A percentile compares a stretch with the other conserved stretches of the same genome.
phyloP scores from a whole-genome alignment of 2,888 invertebrate genomes.

The Coleophora flavipennella region DNA sequence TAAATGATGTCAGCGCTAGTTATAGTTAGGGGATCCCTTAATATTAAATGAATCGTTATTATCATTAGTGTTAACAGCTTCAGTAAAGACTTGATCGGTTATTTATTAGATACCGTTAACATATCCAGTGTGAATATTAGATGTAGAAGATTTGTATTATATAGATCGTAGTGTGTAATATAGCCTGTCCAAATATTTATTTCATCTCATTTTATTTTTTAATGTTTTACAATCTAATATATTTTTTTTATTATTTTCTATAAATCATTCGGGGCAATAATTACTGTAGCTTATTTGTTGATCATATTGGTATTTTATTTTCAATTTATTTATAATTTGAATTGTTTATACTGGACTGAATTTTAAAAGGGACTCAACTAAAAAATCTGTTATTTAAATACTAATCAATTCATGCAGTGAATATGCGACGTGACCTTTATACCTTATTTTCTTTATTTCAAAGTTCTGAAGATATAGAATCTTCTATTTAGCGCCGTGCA shows the following conservation, averaged over 20 bases:
- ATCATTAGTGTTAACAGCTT: constrained; percentile 50
- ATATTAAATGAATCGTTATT: constrained; percentile 25
- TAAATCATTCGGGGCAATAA: constrained; percentile 53
- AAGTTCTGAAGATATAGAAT: too few relatives aligned
- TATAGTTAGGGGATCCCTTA: too few relatives aligned
- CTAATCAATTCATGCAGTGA: too few relatives aligned
- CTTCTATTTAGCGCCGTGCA: too few relatives aligned
- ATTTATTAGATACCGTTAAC: constrained; percentile 33
- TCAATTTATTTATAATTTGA: constrained; percentile 38
- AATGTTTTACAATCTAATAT: constrained; percentile 19
- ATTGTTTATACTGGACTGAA: constrained; percentile 27
- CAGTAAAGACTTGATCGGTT: constrained; percentile 59
- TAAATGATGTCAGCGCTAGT: too few relatives aligned
- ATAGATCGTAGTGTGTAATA: constrained; percentile 63
- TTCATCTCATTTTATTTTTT: constrained; percentile 23
- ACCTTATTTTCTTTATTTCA: too few relatives aligned
- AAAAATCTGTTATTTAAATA: too few relatives aligned
- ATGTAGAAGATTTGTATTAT: constrained; percentile 55
- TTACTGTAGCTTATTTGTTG: constrained; percentile 49
- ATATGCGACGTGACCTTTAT: too few relatives aligned
- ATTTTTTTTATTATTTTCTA: constrained; percentile 23
- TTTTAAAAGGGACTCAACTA: too few relatives aligned
- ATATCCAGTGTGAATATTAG: constrained; percentile 69
- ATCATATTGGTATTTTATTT: constrained; percentile 47
- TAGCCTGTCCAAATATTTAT: constrained; percentile 37